Evolutionary conservation across 2,888 invertebrate species (phyloP).

Genomic region (Cataglyphis rosenhaueri): DNA sequence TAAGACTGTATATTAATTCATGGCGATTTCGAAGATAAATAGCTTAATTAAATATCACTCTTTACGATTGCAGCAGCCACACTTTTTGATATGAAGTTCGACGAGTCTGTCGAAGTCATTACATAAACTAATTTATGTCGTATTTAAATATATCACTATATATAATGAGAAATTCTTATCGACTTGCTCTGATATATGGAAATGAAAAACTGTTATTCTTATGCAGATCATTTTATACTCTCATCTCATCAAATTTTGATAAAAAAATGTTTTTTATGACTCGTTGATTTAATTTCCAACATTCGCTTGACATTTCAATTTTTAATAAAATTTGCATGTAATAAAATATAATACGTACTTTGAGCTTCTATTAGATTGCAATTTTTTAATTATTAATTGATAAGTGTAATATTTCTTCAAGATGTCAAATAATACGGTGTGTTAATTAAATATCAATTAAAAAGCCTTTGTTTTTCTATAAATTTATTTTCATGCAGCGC

Average conservation of each 20-base stretch:
- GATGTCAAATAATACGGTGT: background rate
- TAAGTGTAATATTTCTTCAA: background rate
- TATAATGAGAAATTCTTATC: slow-evolving; percentile 7
- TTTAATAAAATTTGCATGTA: background rate
- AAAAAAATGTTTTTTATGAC: background rate
- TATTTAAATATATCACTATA: background rate
- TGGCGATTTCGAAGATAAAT: background rate
- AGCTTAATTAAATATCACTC: slow-evolving; percentile 9
- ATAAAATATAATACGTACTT: background rate
- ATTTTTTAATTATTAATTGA: background rate
- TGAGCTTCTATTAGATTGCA: background rate
- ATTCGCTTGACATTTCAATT: background rate
- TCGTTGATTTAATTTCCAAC: background rate
- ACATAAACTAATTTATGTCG: background rate
- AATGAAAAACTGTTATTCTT: background rate
- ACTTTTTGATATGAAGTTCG: background rate
- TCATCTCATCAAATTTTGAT: background rate
- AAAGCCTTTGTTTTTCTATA: background rate
- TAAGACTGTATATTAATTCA: slow-evolving; percentile 4
- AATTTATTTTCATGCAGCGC: slow-evolving; percentile 15
- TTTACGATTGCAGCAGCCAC: background rate
- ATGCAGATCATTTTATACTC: background rate
- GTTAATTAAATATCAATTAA: slow-evolving; percentile 10
- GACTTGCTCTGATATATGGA: background rate
- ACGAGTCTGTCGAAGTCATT: background rate